phyloP scores from a whole-genome alignment of 2,888 invertebrate genomes.

The Nineta flava region DNA sequence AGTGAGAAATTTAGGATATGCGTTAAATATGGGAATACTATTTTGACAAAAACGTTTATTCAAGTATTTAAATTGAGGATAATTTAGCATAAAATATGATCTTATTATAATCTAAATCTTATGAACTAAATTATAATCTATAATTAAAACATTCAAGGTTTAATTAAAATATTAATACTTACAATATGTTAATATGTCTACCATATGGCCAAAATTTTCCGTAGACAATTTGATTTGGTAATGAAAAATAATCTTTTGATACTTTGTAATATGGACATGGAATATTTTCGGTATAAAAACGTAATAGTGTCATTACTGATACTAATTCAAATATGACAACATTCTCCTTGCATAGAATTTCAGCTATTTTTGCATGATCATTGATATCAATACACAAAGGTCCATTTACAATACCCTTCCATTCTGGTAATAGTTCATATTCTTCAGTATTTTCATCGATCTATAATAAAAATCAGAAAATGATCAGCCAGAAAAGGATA shows the following conservation, averaged over 20 bases:
- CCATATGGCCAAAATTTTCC: neutral
- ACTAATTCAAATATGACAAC: neutral
- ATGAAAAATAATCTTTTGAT: neutral
- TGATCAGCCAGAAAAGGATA: too few species aligned
- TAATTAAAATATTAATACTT: neutral
- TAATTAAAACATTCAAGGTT: too few species aligned
- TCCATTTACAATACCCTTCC: neutral
- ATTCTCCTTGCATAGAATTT: neutral
- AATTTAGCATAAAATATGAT: too few species aligned
- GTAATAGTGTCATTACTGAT: neutral
- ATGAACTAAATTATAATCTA: too few species aligned
- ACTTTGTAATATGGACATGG: neutral
- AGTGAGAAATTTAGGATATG: too few species aligned
- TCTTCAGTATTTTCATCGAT: neutral
- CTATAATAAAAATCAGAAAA: too few species aligned
- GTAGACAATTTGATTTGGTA: neutral
- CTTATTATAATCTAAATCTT: too few species aligned
- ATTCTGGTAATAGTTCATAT: neutral
- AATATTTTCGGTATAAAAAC: neutral
- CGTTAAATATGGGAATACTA: too few species aligned
- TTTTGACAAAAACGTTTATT: too few species aligned
- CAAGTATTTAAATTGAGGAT: too few species aligned
- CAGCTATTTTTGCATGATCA: neutral
- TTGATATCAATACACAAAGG: neutral
- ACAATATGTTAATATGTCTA: neutral